Evolutionary conservation across 2,113 vertebrate genomes (phyloP).

Genomic region (Phylloscopus trochiloides): DNA sequence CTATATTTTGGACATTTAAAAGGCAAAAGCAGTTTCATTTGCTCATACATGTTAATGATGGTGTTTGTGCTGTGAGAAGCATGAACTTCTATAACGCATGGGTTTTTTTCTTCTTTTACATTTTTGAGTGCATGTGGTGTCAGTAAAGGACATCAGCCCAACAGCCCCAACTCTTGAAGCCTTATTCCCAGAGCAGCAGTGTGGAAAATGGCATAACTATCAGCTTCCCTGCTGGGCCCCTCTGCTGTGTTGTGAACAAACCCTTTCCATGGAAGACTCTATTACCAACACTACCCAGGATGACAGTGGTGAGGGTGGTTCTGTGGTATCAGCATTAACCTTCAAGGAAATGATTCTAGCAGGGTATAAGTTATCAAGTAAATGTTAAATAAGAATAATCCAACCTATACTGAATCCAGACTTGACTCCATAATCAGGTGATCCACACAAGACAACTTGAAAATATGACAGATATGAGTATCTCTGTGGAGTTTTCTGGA

Average conservation of each 20-base stretch:
- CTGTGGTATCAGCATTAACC: neutral
- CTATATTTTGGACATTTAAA: neutral
- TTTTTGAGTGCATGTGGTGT: neutral
- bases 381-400: neutral
- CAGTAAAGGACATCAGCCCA: neutral
- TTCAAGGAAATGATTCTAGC: neutral
- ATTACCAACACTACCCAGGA: neutral
- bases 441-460: neutral
- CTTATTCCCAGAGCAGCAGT: neutral
- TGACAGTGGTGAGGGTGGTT: neutral
- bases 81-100: neutral
- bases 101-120: neutral
- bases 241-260: neutral
- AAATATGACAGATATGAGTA: neutral
- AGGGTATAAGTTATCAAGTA: neutral
- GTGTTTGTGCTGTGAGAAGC: neutral
- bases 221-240: neutral
- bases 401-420: neutral
- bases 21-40: neutral
- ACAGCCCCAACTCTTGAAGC: neutral
- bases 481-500: neutral
- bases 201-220: neutral
- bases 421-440: neutral
- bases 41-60: neutral
- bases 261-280: neutral